Evolutionary conservation across 1,140 invertebrate genomes (phyloP).

Genomic region (Gryllus bimaculatus): DNA sequence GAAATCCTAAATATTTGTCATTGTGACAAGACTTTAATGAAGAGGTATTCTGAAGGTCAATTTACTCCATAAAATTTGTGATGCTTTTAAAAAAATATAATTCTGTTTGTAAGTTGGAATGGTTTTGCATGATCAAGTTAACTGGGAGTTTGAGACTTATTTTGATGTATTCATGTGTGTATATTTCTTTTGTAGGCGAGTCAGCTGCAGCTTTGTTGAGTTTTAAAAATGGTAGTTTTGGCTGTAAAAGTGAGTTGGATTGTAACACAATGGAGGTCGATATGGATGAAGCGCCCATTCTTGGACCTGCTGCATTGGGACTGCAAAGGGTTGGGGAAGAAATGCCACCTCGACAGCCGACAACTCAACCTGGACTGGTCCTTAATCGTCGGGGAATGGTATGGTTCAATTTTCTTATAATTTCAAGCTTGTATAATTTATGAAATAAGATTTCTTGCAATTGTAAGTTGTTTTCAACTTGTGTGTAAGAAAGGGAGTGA

Average conservation of each 20-base stretch:
- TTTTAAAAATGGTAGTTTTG: constrained; percentile 32
- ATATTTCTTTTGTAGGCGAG: constrained; percentile 24
- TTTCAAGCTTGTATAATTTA: neutral
- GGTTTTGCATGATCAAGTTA: too few relatives aligned
- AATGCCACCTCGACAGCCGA: constrained; percentile 27
- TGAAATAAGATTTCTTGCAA: neutral
- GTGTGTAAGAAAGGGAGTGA: too few relatives aligned
- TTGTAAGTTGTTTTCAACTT: too few relatives aligned
- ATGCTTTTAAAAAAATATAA: too few relatives aligned
- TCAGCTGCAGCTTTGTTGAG: constrained; percentile 31
- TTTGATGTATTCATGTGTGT: too few relatives aligned
- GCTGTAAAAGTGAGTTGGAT: constrained; percentile 23
- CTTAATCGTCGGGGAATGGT: constrained; percentile 22
- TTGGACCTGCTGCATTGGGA: constrained; percentile 23
- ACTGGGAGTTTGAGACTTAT: too few relatives aligned
- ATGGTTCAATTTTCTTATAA: neutral
- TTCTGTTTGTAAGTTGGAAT: too few relatives aligned
- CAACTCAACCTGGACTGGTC: constrained; percentile 26
- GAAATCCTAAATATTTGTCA: too few relatives aligned
- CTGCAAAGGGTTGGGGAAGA: constrained; percentile 29
- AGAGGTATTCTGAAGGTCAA: too few relatives aligned
- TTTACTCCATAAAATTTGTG: too few relatives aligned
- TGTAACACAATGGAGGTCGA: constrained; percentile 22
- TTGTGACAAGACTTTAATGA: too few relatives aligned
- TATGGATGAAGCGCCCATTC: constrained; percentile 13